phyloP scores from a whole-genome alignment of 2,113 vertebrate species.

The Tauraco erythrolophus region DNA sequence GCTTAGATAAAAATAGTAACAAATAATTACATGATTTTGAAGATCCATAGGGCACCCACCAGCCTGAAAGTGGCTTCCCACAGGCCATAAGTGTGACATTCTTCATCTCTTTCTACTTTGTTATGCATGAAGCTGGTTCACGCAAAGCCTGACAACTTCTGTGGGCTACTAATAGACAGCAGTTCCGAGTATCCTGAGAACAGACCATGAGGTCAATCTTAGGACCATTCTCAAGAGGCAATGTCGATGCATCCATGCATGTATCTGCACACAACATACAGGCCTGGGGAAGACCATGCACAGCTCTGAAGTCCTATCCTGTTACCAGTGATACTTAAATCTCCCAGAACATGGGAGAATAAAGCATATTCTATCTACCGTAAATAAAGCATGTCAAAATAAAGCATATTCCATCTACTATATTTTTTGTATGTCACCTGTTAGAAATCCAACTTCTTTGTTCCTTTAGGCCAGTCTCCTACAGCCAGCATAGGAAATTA shows the following conservation, averaged over 20 bases:
- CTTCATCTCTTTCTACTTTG: not conserved
- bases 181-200: not conserved
- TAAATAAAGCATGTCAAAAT: not conserved
- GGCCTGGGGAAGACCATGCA: not conserved
- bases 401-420: not conserved
- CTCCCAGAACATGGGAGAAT: not conserved
- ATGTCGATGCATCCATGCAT: fast-evolving
- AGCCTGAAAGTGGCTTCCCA: not conserved
- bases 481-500: not conserved
- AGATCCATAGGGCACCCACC: not conserved
- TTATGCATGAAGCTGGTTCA: not conserved
- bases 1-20: not conserved
- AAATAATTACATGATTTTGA: not conserved
- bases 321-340: not conserved
- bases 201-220: not conserved
- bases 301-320: not conserved
- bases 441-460: not conserved
- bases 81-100: fast-evolving
- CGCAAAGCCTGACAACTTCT: not conserved
- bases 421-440: not conserved
- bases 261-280: not conserved
- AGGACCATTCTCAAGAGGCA: not conserved
- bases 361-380: not conserved
- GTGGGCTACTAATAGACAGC: no score
- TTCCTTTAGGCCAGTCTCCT: not conserved